These are phyloP conservation scores for Gallirallus australis DNA, from an alignment of 2,797 vertebrate species.

Conservation along the genomic window DNA sequence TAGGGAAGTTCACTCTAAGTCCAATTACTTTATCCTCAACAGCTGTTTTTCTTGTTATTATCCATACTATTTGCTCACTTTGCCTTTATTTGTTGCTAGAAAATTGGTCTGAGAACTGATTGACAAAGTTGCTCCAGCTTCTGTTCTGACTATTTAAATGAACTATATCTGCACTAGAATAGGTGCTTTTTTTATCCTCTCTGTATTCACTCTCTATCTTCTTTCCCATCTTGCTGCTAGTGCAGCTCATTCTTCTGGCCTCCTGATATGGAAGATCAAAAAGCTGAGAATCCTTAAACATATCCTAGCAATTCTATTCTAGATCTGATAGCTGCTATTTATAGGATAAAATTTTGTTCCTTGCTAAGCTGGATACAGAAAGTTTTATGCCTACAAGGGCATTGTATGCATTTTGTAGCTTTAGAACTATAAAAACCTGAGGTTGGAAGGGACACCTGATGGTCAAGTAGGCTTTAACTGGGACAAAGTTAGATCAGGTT, in stretches of 20 bases:
- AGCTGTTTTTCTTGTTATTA: background rate
- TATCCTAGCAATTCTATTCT: background rate
- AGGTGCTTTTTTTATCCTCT: background rate
- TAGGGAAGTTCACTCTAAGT: background rate
- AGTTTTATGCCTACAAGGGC: background rate
- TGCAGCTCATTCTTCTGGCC: background rate
- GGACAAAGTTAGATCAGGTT: background rate
- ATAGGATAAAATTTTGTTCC: background rate
- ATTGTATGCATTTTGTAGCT: background rate
- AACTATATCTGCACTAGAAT: background rate
- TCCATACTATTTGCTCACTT: background rate
- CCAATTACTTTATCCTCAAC: background rate
- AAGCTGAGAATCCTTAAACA: background rate
- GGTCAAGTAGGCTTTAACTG: background rate
- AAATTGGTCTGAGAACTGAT: background rate
- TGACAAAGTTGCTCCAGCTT: background rate
- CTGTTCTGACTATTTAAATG: background rate
- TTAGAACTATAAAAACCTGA: background rate
- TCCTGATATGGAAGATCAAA: conserved; percentile 1
- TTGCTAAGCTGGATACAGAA: background rate
- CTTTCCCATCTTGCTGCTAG: background rate
- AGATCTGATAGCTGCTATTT: background rate
- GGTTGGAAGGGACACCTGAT: background rate
- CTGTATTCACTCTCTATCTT: background rate
- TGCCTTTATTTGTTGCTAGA: background rate